These are phyloP conservation scores for Leptarthrus brevirostris DNA, from an alignment of 2,888 invertebrate species.

Conservation along the genomic window DNA sequence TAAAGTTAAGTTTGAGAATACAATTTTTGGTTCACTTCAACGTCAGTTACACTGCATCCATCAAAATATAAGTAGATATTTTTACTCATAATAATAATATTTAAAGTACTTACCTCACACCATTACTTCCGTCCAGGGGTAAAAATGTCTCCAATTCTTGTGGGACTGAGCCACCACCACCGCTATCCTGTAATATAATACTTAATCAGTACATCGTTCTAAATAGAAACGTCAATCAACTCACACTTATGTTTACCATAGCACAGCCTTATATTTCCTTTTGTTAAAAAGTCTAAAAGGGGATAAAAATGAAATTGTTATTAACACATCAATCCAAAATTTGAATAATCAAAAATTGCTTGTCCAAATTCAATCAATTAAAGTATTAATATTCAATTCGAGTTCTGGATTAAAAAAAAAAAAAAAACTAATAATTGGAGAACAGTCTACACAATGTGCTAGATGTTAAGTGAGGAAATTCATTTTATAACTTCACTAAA, in stretches of 20 bases:
- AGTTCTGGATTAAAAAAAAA: too few species aligned
- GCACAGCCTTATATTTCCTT: not conserved
- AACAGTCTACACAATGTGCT: too few species aligned
- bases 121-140: conserved; percentile 71
- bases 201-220: not conserved
- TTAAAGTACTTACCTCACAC: conserved; percentile 62
- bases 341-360: not conserved
- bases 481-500: too few species aligned
- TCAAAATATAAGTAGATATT: too few species aligned
- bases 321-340: conserved; percentile 4
- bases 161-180: conserved; percentile 65
- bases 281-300: not conserved
- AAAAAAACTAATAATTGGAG: too few species aligned
- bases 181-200: conserved; percentile 10
- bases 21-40: too few species aligned
- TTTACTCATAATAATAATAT: too few species aligned
- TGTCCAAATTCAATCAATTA: too few species aligned
- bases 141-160: conserved; percentile 87
- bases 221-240: not conserved
- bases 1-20: too few species aligned
- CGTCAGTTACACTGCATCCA: too few species aligned
- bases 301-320: conserved; percentile 5
- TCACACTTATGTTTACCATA: conserved; percentile 50
- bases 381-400: too few species aligned
- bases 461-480: too few species aligned